Base-by-base conservation (phyloP, 2,888 invertebrate genomes). In the Drosophila hamatofila region DNA sequence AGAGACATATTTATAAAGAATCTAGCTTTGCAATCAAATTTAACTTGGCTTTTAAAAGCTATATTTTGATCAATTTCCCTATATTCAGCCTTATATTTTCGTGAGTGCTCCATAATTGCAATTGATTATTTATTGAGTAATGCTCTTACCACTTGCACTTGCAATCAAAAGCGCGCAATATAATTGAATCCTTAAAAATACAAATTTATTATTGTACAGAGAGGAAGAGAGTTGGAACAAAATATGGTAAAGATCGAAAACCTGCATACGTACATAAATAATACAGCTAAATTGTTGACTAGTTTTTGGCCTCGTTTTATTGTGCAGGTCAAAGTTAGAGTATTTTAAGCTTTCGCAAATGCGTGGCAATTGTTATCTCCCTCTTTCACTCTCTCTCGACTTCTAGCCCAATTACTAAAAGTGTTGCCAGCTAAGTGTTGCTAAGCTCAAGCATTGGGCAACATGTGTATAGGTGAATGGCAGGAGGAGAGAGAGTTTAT, bases 391-490 rank as follows among this genome's bases (percentile, higher is more conserved):
- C 12, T 18, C 27, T 7, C 25, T 14, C 27, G 16, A 2, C 46
- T 9, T 12, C 6, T 42, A 48, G 48, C n/a, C 12, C n/a, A n/a
- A 11, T 23, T 11, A 18, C 25, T 27, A 9, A 37, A 39, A 8
- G 46, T 72, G 68, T 44, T 75, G 67, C 66, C n/a, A 33, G 73
- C 73, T 67, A 56, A 80, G 80, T 80, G 81, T 72, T 78, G 75
- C 63, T 16, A 62, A 44, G 46, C 16, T 0, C 30, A 21, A 42
- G 2, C n/a, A n/a, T 11, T n/a, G n/a, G n/a, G 23, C 23, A 21
- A 51, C 54, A 57, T 48, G 54, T 60, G 39, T 21, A 18, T 3
- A 18, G 25, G 42, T 16, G 25, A 21, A 37, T 52, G 71, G 2
- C 51, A 54, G 9, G 12, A 23, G 21, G 21, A 60, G 18, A 48